Evolutionary conservation across 1,140 invertebrate genomes (phyloP).

Genomic region (Drosophila eugracilis): DNA sequence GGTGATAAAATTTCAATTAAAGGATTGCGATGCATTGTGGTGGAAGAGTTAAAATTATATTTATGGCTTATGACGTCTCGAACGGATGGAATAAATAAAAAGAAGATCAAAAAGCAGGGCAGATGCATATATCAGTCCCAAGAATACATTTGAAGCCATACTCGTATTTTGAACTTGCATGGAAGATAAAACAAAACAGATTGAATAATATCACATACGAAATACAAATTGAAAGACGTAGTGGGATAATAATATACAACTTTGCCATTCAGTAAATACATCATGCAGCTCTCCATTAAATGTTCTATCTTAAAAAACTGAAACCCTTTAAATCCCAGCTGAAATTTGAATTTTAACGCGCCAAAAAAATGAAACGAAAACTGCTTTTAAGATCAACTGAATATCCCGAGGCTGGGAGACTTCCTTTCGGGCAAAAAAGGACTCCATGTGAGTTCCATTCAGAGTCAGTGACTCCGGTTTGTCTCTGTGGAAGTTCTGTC

Average conservation of each 20-base stretch:
- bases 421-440: constrained; percentile 39
- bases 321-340: constrained; percentile 11
- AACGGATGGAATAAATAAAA: constrained; percentile 8
- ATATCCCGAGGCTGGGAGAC: constrained; percentile 58
- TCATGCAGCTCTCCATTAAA: too few relatives aligned
- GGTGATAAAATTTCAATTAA: constrained; percentile 38
- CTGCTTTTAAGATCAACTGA: constrained; percentile 28
- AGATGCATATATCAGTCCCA: too few relatives aligned
- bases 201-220: background rate
- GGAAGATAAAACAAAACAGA: background rate
- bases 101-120: background rate
- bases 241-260: background rate
- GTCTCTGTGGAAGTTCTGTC: constrained; percentile 59
- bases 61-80: constrained; percentile 9
- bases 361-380: constrained; percentile 32
- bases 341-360: constrained; percentile 39
- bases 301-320: background rate
- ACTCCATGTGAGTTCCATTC: constrained; percentile 40
- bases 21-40: constrained; percentile 38
- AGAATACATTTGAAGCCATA: too few relatives aligned
- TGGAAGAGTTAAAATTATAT: constrained; percentile 6
- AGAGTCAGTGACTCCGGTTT: constrained; percentile 49
- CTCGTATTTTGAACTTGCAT: too few relatives aligned
- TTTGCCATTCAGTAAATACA: too few relatives aligned
- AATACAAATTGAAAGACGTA: background rate